These are phyloP conservation scores for Sarcophaga caerulescens DNA, from an alignment of 2,888 invertebrate species.

Conservation along the genomic window DNA sequence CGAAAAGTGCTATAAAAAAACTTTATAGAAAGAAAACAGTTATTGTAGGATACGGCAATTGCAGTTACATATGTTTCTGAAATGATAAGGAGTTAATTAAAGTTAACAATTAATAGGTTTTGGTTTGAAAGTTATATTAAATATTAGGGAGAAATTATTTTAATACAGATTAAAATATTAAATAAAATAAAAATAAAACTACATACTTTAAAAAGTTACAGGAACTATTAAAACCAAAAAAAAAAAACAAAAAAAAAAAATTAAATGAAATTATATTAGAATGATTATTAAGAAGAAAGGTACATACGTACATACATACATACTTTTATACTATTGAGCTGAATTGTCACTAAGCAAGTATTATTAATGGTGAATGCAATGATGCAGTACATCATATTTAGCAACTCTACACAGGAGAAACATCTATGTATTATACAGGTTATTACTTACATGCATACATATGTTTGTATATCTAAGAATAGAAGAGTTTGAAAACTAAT, in stretches of 20 bases:
- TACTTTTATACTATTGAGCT: conserved; percentile 22
- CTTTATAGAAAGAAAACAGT: no score
- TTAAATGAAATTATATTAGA: conserved; percentile 22
- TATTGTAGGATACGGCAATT: no score
- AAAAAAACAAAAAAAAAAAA: conserved; percentile 6
- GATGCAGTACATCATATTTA: conserved; percentile 6
- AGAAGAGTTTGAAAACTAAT: conserved; percentile 34
- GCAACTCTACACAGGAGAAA: conserved; percentile 30
- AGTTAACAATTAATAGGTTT: conserved; percentile 51
- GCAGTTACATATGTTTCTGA: conserved; percentile 17
- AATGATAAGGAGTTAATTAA: conserved; percentile 28
- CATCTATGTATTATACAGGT: conserved; percentile 25
- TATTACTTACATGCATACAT: conserved; percentile 12
- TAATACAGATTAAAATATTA: conserved; percentile 9
- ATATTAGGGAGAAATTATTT: conserved; percentile 6
- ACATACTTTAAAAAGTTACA: conserved; percentile 43
- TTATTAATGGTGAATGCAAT: conserved; percentile 42
- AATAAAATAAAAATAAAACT: conserved; percentile 10
- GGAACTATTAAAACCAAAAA: conserved; percentile 36
- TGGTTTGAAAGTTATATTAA: conserved; percentile 4
- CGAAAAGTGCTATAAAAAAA: no score
- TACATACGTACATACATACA: no score
- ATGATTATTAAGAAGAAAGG: conserved; percentile 3
- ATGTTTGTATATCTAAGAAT: background rate
- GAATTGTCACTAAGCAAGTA: conserved; percentile 23